Conservation (phyloP, 2,888 invertebrate species). For the Heliconius ismenius region DNA sequence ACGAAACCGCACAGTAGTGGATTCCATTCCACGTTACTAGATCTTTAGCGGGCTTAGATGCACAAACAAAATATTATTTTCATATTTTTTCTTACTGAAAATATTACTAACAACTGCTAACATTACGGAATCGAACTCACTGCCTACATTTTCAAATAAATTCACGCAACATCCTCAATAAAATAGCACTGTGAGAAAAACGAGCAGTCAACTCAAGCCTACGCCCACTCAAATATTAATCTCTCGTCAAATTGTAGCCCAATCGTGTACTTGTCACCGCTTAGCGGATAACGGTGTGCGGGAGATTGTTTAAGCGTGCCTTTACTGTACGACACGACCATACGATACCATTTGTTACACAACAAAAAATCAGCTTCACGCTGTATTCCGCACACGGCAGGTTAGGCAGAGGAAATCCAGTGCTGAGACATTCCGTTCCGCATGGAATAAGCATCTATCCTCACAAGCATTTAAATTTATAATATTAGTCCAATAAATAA, state of each 20-base stretch:
- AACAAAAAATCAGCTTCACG: too few relatives aligned
- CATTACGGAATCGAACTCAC: not conserved
- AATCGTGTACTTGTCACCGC: constrained; percentile 47
- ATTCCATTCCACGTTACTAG: too few relatives aligned
- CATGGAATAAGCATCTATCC: too few relatives aligned
- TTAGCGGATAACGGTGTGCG: constrained; percentile 43
- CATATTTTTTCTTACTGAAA: too few relatives aligned
- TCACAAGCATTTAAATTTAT: too few relatives aligned
- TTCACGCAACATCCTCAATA: not conserved
- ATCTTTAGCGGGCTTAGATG: too few relatives aligned
- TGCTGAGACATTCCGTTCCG: too few relatives aligned
- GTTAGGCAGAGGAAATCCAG: too few relatives aligned
- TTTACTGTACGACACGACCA: constrained; percentile 26
- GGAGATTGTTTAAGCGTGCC: constrained; percentile 35
- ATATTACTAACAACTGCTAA: not conserved
- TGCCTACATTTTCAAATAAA: not conserved
- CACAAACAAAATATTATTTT: too few relatives aligned
- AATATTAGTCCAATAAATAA: not conserved
- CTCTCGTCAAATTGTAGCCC: constrained; percentile 46
- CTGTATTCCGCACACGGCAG: too few relatives aligned
- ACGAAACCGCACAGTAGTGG: too few relatives aligned
- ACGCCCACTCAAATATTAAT: constrained; percentile 43
- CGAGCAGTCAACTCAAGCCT: constrained; percentile 7
- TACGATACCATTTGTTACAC: not conserved
- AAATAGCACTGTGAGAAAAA: constrained; percentile 6